Conservation (phyloP, 2,888 invertebrate species). For the Slavum lentiscoides region DNA sequence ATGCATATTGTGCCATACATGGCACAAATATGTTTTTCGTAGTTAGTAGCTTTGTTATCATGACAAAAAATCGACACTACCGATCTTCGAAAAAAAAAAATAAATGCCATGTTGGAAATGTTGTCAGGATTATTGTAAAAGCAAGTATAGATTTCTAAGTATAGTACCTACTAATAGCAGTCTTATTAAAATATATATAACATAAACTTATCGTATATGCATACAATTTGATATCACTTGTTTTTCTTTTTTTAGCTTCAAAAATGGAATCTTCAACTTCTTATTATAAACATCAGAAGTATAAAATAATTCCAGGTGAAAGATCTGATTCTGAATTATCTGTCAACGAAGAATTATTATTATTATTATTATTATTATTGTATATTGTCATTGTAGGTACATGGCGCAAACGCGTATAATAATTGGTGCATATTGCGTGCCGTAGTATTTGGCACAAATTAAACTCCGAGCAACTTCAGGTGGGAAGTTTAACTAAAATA, state of each 20-base stretch:
- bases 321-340: no score
- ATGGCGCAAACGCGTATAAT: no score
- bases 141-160: background rate
- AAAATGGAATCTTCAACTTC: background rate
- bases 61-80: background rate
- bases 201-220: background rate
- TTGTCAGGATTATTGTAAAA: background rate
- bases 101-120: no score
- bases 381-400: background rate
- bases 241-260: background rate
- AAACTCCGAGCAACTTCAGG: background rate
- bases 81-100: background rate
- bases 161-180: no score
- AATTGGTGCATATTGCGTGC: background rate
- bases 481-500: background rate
- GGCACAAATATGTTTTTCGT: no score
- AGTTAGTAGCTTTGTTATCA: no score
- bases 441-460: background rate
- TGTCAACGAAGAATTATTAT: no score
- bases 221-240: background rate
- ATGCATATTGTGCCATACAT: no score
- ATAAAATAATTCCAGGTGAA: no score
- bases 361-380: no score
- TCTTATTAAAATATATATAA: background rate
- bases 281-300: no score